Evolutionary conservation across 2,888 invertebrate genomes (phyloP).

Genomic region (Diadegma fenestrale): DNA sequence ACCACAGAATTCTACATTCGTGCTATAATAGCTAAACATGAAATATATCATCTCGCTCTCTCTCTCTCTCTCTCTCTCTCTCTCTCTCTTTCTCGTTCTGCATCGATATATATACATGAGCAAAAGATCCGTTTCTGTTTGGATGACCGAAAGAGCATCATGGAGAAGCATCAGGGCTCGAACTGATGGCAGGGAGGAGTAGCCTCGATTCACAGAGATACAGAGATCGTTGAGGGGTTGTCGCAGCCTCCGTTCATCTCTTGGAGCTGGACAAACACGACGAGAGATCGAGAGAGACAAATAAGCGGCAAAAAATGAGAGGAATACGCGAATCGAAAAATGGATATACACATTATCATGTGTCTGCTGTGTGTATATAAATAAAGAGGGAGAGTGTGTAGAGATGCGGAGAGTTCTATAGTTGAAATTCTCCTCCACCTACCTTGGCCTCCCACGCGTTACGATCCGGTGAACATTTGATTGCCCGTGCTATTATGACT

Average conservation of each 20-base stretch:
- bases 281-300: constrained; percentile 43
- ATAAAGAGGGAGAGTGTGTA: constrained; percentile 67
- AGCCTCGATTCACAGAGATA: constrained; percentile 56
- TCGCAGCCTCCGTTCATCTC: constrained; percentile 81
- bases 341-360: background rate
- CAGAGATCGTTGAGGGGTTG: constrained; percentile 47
- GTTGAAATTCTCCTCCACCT: constrained; percentile 60
- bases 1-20: constrained; percentile 49
- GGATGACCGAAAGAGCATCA: constrained; percentile 47
- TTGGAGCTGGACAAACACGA: constrained; percentile 82
- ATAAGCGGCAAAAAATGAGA: background rate
- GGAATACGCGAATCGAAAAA: background rate
- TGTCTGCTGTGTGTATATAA: background rate
- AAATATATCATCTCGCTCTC: constrained; percentile 31
- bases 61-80: constrained; percentile 18
- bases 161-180: constrained; percentile 50
- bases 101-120: background rate
- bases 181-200: constrained; percentile 35
- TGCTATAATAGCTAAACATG: constrained; percentile 51
- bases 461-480: constrained; percentile 82
- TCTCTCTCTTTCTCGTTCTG: constrained; percentile 3
- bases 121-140: constrained; percentile 26
- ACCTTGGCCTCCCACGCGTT: constrained; percentile 66
- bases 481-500: constrained; percentile 83
- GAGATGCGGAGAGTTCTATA: constrained; percentile 12